These are phyloP conservation scores for Eubucco bourcierii DNA, from an alignment of 2,113 vertebrate species.

Conservation along the genomic window DNA sequence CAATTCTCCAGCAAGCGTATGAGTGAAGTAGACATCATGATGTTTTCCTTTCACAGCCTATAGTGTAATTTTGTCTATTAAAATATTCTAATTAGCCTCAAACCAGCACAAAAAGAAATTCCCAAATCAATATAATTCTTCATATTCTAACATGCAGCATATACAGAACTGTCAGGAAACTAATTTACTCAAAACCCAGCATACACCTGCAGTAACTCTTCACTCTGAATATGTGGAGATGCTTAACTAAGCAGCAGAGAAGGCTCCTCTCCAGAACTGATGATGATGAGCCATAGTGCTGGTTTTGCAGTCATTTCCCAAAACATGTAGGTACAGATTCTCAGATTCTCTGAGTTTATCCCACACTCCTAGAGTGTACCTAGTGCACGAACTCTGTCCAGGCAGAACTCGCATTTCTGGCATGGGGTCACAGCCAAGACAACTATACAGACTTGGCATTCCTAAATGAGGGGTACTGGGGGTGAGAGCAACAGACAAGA, in stretches of 20 bases:
- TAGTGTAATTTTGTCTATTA: too few relatives aligned
- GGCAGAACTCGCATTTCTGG: not conserved
- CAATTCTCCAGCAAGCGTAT: too few relatives aligned
- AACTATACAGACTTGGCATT: not conserved
- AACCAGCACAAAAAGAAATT: too few relatives aligned
- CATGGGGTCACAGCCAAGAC: not conserved
- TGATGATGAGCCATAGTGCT: not conserved
- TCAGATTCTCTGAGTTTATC: not conserved
- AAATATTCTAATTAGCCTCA: too few relatives aligned
- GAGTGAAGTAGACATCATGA: too few relatives aligned
- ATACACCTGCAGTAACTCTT: not conserved
- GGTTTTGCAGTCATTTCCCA: not conserved
- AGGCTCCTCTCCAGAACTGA: not conserved
- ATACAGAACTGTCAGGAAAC: not conserved
- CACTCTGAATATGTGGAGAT: not conserved
- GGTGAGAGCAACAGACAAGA: not conserved
- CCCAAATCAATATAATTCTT: not conserved
- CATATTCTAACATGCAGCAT: not conserved
- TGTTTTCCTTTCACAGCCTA: too few relatives aligned
- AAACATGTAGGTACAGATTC: not conserved
- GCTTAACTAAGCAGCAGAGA: not conserved
- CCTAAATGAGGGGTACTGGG: not conserved
- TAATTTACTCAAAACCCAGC: not conserved
- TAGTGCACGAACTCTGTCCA: not conserved
- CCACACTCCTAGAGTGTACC: not conserved